Conservation (phyloP, 2,888 invertebrate genomes). For the Temnothorax rugatulus region DNA sequence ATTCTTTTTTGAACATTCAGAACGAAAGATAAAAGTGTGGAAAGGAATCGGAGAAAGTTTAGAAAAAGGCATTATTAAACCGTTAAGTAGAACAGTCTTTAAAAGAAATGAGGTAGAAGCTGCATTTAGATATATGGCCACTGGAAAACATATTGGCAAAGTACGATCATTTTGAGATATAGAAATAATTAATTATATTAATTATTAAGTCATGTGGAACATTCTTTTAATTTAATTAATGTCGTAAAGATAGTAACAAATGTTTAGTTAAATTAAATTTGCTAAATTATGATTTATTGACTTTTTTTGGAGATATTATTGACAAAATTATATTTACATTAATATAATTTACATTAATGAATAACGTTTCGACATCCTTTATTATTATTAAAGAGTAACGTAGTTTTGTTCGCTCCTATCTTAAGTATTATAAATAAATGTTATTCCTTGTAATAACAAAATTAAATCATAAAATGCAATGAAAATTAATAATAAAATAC, state of each 20-base stretch:
- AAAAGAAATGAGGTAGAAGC: neutral
- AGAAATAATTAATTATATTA: neutral
- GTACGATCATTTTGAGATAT: slow-evolving; percentile 80
- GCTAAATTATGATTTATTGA: neutral
- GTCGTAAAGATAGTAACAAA: neutral
- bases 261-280: neutral
- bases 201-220: neutral
- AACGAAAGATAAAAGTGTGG: neutral
- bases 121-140: slow-evolving; percentile 87
- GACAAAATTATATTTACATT: neutral
- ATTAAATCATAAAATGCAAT: neutral
- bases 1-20: slow-evolving; percentile 87
- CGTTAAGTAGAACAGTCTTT: neutral
- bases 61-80: neutral
- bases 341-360: too few relatives aligned
- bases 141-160: slow-evolving; percentile 94
- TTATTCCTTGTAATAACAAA: neutral
- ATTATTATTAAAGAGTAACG: neutral
- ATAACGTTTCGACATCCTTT: too few relatives aligned
- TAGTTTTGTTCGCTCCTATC: neutral
- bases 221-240: neutral
- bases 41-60: neutral
- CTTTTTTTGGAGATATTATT: too few relatives aligned
- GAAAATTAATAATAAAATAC: neutral
- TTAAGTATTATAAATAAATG: neutral